Conservation (phyloP, 2,797 vertebrate species). For the Tapera naevia region DNA sequence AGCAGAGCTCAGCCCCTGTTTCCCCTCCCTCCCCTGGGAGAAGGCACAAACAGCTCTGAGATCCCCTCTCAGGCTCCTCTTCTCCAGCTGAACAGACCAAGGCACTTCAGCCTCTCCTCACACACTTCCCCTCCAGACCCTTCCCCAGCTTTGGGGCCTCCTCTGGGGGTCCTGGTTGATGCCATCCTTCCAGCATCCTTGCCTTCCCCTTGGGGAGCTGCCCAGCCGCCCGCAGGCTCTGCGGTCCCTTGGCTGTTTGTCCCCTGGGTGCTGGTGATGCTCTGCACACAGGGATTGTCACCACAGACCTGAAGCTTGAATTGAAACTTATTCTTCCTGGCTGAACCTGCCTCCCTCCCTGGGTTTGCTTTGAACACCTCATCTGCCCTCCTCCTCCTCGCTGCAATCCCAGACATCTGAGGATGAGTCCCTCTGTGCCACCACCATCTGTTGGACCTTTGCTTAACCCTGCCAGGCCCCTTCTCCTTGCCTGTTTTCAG, state of each 20-base stretch:
- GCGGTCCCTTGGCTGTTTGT: fast-evolving
- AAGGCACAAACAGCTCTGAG: no score
- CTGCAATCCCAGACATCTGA: not conserved
- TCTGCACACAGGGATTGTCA: fast-evolving
- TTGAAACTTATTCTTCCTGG: not conserved
- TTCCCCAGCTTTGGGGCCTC: no score
- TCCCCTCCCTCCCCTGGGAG: no score
- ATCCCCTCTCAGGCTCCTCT: no score
- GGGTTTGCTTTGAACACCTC: not conserved
- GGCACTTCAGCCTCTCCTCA: no score
- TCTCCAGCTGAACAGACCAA: no score
- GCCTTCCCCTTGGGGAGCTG: no score
- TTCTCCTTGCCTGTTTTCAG: not conserved
- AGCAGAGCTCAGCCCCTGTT: no score
- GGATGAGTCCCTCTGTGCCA: not conserved
- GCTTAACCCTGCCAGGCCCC: not conserved
- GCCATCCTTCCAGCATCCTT: not conserved
- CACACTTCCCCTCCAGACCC: no score
- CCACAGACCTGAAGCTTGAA: fast-evolving
- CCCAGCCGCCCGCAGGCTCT: no score
- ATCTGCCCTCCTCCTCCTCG: not conserved
- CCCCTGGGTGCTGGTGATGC: fast-evolving
- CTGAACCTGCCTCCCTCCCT: not conserved
- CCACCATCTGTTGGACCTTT: not conserved
- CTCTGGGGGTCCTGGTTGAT: not conserved